These are phyloP conservation scores for Trimorus sp. DNA, from an alignment of 2,888 invertebrate species.

Conservation along the genomic window DNA sequence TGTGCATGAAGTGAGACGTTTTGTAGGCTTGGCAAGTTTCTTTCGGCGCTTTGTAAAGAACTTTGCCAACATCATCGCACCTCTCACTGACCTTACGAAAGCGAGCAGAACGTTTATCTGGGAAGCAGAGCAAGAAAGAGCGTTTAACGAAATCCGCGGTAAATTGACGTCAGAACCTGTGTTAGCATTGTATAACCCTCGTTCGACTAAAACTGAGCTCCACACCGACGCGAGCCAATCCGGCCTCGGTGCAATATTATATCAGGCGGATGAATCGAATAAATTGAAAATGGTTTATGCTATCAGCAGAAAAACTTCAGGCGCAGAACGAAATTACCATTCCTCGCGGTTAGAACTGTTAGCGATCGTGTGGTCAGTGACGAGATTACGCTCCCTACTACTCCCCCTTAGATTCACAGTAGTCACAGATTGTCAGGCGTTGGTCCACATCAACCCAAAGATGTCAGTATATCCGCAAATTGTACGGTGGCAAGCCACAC, in stretches of 20 bases:
- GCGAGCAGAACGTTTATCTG: not conserved
- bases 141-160: not conserved
- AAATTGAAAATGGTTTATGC: conserved; percentile 15
- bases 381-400: not conserved
- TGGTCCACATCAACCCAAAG: no score
- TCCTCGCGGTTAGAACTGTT: conserved; percentile 5
- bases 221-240: not conserved
- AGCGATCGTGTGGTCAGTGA: conserved; percentile 18
- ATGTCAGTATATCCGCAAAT: no score
- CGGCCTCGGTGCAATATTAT: not conserved
- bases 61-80: conserved; percentile 19
- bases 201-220: not conserved
- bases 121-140: not conserved
- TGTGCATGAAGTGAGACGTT: not conserved
- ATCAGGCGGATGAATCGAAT: not conserved
- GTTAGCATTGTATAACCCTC: not conserved
- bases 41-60: conserved; percentile 46
- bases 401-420: not conserved
- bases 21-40: conserved; percentile 40
- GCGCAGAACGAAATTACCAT: conserved; percentile 1
- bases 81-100: not conserved
- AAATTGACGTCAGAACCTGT: not conserved
- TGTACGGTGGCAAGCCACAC: no score
- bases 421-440: no score
- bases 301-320: conserved; percentile 2